Base-by-base conservation (phyloP, 2,113 vertebrate genomes). In the Prionailurus bengalensis region DNA sequence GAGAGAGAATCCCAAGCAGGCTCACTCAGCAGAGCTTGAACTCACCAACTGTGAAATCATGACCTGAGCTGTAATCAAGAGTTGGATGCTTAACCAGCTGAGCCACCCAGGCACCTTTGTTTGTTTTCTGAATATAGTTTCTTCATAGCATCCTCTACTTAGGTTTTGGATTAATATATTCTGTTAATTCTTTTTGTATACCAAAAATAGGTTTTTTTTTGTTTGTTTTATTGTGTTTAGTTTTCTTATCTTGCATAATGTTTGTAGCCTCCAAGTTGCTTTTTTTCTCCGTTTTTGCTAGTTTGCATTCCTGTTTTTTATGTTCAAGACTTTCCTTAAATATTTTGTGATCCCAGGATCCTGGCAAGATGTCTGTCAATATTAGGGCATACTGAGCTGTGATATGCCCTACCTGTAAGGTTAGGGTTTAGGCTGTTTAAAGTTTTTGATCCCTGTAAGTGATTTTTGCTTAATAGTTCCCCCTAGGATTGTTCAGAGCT, bases 391-490 rank as follows among this genome's bases (percentile, higher is more conserved):
- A 48, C n/a, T 80, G 73, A 92, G 33, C 19, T 91, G 42, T 95
- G 51, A 80, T 92, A 87, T 70, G 31, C 48, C 23, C 36, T 66
- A 16, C 78, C 66, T 70, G 10, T 61, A 71, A 73, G 42, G 65
- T 71, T 83, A 89, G 66, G n/a, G n/a, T 76, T 96, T 71, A 53
- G 53, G 21, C 61, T 82, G 6, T 79, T 85, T 79, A 42, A 89
- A 80, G n/a, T 90, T 74, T 94, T 91, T 96, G 45, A 65, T 90
- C 27, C 33, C 12, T 55, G 42, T 83, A 76, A 83, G 36, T 84
- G 7, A 68, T 48, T 89, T 76, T 93, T 83, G 31, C 70, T 61
- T 92, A 42, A 42, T 82, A 70, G 17, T 76, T 96, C 45, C n/a
- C 45, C 2, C 61, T 76, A 29, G 29, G 6, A 55, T 48, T 68